Evolutionary conservation across 37 sponge, comb jelly and placozoan genomes (phyloP), one percentile per base, ranked within the genome.

Genomic region (Aplysina aerophoba): DNA sequence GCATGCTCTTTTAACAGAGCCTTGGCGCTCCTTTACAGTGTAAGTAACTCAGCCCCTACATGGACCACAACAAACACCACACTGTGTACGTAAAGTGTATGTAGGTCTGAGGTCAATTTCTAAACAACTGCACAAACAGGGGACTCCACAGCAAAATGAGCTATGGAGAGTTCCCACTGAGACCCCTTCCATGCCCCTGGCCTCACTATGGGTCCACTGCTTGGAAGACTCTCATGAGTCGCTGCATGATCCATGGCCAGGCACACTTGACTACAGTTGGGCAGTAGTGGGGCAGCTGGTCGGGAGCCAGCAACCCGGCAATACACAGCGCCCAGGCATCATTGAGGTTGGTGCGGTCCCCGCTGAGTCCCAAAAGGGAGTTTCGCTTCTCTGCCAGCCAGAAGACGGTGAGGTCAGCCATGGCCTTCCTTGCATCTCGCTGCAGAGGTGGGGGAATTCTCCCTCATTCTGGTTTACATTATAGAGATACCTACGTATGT

Each of bases 301-400:
- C 66, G 0, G 88, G 91, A 40, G 92, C 91, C 81, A 97, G 71
- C 69, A 95, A 78, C 27, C 93, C 93, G 65, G 93, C 89, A 55
- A 97, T 24, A 64, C 95, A 97, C 66, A 85, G 87, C 0, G 93
- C 71, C 97, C 97, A 97, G 15, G 93, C 90, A 57, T 96, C 97
- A 58, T 87, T 87, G 25, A 89, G 59, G 67, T 57, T 64, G 33
- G 85, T 83, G 5, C 90, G 54, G 44, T 84, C 85, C 4, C 90
- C 95, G 14, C 92, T 92, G 22, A 91, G 87, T 64, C 89, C 92
- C 80, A 95, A 75, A 61, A 93, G 88, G 66, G 86, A 87, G 55
- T 87, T 73, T 15, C 78, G 37, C 54, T 91, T 85, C 25, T 95
- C 95, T 17, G 92, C 84, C 72, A 95, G 75, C 95, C 95, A 95